Evolutionary conservation across 2,888 invertebrate species (phyloP).

Genomic region (Dromius quadrimaculatus): DNA sequence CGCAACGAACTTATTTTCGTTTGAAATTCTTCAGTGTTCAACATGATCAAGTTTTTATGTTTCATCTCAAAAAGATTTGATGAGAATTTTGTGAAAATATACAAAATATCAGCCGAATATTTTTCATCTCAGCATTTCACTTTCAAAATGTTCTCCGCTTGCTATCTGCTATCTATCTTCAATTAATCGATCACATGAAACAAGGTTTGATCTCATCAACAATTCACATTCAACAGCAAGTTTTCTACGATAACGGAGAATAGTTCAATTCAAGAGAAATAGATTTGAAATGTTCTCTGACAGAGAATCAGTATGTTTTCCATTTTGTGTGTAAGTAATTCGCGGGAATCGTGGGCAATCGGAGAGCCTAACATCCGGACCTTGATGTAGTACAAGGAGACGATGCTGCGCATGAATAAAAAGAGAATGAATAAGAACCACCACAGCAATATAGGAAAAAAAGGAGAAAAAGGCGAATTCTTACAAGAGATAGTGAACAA

Average conservation of each 20-base stretch:
- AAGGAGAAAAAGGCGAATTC: neutral
- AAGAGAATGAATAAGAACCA: neutral
- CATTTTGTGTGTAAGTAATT: constrained; percentile 22
- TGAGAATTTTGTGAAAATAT: constrained; percentile 45
- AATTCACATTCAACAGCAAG: constrained; percentile 25
- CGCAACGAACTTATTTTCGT: constrained; percentile 38
- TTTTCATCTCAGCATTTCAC: constrained; percentile 54
- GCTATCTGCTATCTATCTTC: constrained; percentile 9
- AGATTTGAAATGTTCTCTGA: constrained; percentile 22
- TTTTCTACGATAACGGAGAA: neutral
- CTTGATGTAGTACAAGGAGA: neutral
- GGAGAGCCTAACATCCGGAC: constrained; percentile 2
- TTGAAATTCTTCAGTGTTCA: constrained; percentile 39
- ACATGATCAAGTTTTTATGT: constrained; percentile 45
- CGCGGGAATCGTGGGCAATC: constrained; percentile 14
- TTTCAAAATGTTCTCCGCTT: constrained; percentile 37
- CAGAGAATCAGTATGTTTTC: constrained; percentile 29
- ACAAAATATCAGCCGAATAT: constrained; percentile 27
- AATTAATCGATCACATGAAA: constrained; percentile 31
- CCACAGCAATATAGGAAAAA: constrained; percentile 11
- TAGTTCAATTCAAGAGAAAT: constrained; percentile 17
- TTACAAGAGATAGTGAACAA: neutral
- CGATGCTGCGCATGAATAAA: constrained; percentile 1
- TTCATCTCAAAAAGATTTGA: constrained; percentile 32
- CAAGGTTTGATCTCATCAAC: neutral